These are phyloP conservation scores for Phodopus roborovskii DNA, from an alignment of 2,113 vertebrate species.

Conservation along the genomic window DNA sequence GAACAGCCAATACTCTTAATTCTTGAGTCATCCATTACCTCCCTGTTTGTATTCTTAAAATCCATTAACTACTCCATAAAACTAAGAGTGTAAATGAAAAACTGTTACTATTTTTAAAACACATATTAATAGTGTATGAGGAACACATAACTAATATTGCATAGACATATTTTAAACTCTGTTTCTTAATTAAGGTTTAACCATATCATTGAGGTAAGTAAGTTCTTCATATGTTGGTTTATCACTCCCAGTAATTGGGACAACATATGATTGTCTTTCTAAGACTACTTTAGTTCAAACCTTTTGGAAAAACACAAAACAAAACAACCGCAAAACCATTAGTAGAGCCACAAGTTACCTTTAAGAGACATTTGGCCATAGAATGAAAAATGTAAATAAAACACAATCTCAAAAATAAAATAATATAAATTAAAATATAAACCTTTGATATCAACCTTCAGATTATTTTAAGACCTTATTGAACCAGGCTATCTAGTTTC, in stretches of 20 bases:
- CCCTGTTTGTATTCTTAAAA: background rate
- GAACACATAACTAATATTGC: background rate
- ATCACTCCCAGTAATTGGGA: background rate
- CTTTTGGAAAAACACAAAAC: background rate
- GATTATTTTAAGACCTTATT: background rate
- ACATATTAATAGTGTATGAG: background rate
- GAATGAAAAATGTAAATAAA: background rate
- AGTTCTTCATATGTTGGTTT: background rate
- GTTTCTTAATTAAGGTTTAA: background rate
- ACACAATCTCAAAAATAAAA: background rate
- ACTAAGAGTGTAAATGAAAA: background rate
- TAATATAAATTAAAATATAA: background rate
- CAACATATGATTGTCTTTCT: background rate
- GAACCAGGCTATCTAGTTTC: background rate
- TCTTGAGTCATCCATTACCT: background rate
- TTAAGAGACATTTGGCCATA: background rate
- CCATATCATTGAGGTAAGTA: background rate
- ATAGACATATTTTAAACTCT: background rate
- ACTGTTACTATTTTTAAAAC: background rate
- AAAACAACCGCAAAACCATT: background rate
- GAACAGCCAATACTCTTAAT: background rate
- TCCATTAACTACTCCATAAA: background rate
- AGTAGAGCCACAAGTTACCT: background rate
- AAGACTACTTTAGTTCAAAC: background rate
- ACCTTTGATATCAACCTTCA: background rate